Evolutionary conservation across 2,888 invertebrate species (phyloP).

Genomic region (Hypomecis punctinalis): DNA sequence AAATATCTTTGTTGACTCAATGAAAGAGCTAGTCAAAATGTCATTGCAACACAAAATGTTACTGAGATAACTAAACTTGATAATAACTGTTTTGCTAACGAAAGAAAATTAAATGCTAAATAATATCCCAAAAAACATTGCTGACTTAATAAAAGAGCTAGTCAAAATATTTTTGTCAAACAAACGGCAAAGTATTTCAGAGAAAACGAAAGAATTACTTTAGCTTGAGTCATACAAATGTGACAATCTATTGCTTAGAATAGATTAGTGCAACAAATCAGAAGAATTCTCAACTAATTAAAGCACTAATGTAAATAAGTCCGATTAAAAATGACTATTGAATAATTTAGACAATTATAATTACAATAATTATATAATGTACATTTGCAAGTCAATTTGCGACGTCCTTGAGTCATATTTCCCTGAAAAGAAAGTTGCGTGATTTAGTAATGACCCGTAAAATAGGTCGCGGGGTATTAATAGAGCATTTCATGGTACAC

Average conservation of each 20-base stretch:
- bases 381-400: neutral
- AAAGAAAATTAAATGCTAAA: no score
- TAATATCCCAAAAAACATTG: neutral
- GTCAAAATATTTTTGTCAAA: neutral
- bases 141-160: no score
- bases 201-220: neutral
- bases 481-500: slow-evolving; percentile 15
- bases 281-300: neutral
- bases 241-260: neutral
- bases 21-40: no score
- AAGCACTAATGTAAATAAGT: no score
- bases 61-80: no score
- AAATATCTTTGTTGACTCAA: neutral
- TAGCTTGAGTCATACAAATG: slow-evolving; percentile 8
- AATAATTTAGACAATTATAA: neutral
- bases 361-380: neutral
- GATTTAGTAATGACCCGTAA: slow-evolving; percentile 26
- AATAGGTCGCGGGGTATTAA: slow-evolving; percentile 28
- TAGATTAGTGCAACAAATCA: neutral
- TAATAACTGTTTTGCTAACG: no score
- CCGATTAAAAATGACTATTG: neutral
- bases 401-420: slow-evolving; percentile 14
- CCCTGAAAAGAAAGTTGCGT: slow-evolving; percentile 29
- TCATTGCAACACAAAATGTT: no score
- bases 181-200: neutral